Base-by-base conservation (phyloP, 1,140 invertebrate species). In the Drosophila baimaii region DNA sequence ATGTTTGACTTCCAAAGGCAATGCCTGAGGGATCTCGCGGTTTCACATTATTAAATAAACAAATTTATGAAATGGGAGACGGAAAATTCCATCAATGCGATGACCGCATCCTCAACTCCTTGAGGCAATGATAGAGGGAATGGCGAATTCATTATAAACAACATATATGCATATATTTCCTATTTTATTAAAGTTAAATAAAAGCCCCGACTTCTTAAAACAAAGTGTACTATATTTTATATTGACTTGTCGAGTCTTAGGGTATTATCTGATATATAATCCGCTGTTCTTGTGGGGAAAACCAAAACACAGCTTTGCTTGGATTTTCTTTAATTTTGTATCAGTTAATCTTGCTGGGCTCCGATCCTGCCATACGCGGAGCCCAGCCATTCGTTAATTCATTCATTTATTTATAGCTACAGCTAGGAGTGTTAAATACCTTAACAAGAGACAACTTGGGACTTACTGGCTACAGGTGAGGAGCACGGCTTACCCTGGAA, bases 361-460 rank as follows among this genome's bases (percentile, higher is more conserved):
- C 12, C 31, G 31, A 33, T 33, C 31, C 13, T 33, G 13, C 1
- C 4, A 33, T 13, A 33, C 12, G 12, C n/a, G n/a, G 31, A 15
- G 29, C 17, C n/a, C n/a, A 58, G 19, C 1, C 2, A 27, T 12
- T 33, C 7, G 2, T 31, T 51, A 25, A 19, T 12, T 31, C 25
- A 23, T 49, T 33, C n/a, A 10, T 64, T 33, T 33, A 29, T 25
- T 41, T 43, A 21, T 46, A 10, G 10, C 17, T 64, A 64, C 35
- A 29, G 12, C 37, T 71, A 71, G 29, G 37, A 59, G 31, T 52
- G n/a, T 61, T 72, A 61, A 61, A 71, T 72, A 66, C 5, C 72
- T 76, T 51, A 52, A 39, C 33, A 66, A 37, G 41, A 76, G 62
- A 81, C 59, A 69, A 73, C 49, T 81, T 84, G 65, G 44, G 44